Evolutionary conservation across 2,113 vertebrate species (phyloP), one percentile per base, ranked within the genome.

Genomic region (Rana temporaria): DNA sequence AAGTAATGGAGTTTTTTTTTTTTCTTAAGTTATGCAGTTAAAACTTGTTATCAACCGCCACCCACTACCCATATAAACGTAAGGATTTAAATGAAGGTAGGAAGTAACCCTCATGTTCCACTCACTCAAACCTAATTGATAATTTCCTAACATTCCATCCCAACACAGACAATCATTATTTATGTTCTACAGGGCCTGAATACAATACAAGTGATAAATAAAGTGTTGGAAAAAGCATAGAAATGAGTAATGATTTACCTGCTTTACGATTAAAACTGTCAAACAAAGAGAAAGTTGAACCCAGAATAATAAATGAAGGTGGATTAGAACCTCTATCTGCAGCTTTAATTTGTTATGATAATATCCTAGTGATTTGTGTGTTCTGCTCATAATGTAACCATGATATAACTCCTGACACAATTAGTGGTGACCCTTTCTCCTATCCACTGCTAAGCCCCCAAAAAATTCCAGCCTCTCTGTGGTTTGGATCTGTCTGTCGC

Each of bases 401-500:
- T 75, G 72, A 75, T 76, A 83, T 76, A 83, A 83, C 55, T 83
- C 81, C 64, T 68, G 71, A 76, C 81, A 82, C 81, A 83, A 83
- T 83, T 83, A 83, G 63, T 72, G 59, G 30, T 83, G 81, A 83
- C 81, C 70, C 70, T 83, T 30, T 76, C 53, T 83, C 72, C 81
- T 34, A 68, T 83, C 63, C 53, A 83, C 63, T 64, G 59, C 81
- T 68, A 76, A 83, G 72, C 52, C 81, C 69, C 70, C 80, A 30
- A 82, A 79, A 30, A 82, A 82, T 82, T 83, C 81, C 81, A 76
- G 64, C 62, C 81, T 67, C 60, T 67, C 32, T 83, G 81, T 83
- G 81, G 81, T 83, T 83, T 83, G 72, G 72, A 83, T 83, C 81
- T 76, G 81, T 83, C 71, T 76, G 81, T 68, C 63, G 71, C 55